Evolutionary conservation across 2,113 vertebrate species (phyloP), one percentile per base, ranked within the genome.

Genomic region (Paramisgurnus dabryanus): DNA sequence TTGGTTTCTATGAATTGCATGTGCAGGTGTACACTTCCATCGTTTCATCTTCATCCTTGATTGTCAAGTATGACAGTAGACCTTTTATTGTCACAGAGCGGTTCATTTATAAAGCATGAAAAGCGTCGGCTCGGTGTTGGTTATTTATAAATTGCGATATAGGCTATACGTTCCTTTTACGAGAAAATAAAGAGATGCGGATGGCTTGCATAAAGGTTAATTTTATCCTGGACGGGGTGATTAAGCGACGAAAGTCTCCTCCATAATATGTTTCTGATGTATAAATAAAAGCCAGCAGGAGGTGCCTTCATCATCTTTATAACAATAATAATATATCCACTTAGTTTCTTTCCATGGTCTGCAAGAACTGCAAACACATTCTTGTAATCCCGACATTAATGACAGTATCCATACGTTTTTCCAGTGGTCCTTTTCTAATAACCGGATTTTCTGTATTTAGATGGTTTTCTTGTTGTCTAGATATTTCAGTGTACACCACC

Each of bases 401-500:
- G 55, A 1, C 27, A 70, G 13, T 27, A 72, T 72, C 67, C 47
- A 69, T 70, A 65, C 18, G 66, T 50, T 5, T 43, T 17, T 47
- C 57, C 69, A 74, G 64, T 58, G 53, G 17, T 55, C 45, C 22
- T 60, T 27, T 73, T 39, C 17, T 76, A 63, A 76, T 34, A 22
- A 45, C 61, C 81, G 22, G 34, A 40, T 63, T 58, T 65, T 76
- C 65, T 18, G 13, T 11, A 22, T 65, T 74, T 22, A 49, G 40
- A 22, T 80, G 61, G 85, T 45, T 85, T 86, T 76, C 82, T 81
- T 76, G 82, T 87, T 87, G 84, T 84, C 85, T 71, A 87, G 88
- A 86, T 90, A 87, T 87, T 66, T 86, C 68, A 79, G 74, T 83
- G 87, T 88, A 41, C 70, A 77, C 84, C 70, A 77, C 84, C 84